phyloP scores from a whole-genome alignment of 2,888 invertebrate species.

The Tridacna crocea region DNA sequence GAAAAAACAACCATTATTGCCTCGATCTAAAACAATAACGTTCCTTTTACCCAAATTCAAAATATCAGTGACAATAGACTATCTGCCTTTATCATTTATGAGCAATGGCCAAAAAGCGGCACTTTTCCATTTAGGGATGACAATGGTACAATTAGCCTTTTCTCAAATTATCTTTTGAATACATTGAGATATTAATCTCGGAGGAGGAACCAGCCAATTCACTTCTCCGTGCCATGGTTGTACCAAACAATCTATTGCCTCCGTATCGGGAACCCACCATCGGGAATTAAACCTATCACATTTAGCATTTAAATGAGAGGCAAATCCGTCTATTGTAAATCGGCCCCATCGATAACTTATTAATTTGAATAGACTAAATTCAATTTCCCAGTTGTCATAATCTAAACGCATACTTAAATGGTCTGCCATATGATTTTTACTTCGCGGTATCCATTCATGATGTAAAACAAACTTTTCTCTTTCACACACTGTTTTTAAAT shows the following conservation, averaged over 20 bases:
- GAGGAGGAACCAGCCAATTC: neutral
- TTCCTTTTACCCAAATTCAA: slow-evolving; percentile 1
- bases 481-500: neutral
- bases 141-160: neutral
- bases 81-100: neutral
- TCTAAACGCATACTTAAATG: neutral
- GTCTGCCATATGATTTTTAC: neutral
- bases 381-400: neutral
- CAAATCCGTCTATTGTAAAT: slow-evolving; percentile 17
- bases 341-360: neutral
- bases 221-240: slow-evolving; percentile 15
- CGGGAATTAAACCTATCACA: slow-evolving; percentile 34
- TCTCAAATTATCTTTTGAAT: neutral
- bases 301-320: slow-evolving; percentile 21
- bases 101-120: neutral
- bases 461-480: neutral
- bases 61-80: neutral
- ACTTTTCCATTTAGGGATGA: slow-evolving; percentile 1
- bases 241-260: slow-evolving; percentile 16
- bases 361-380: neutral
- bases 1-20: neutral
- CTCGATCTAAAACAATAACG: neutral
- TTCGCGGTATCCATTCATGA: neutral
- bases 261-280: slow-evolving; percentile 23
- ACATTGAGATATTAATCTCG: slow-evolving; percentile 5